These are phyloP conservation scores for Cottus gobio DNA, from an alignment of 2,113 vertebrate species.

Conservation along the genomic window DNA sequence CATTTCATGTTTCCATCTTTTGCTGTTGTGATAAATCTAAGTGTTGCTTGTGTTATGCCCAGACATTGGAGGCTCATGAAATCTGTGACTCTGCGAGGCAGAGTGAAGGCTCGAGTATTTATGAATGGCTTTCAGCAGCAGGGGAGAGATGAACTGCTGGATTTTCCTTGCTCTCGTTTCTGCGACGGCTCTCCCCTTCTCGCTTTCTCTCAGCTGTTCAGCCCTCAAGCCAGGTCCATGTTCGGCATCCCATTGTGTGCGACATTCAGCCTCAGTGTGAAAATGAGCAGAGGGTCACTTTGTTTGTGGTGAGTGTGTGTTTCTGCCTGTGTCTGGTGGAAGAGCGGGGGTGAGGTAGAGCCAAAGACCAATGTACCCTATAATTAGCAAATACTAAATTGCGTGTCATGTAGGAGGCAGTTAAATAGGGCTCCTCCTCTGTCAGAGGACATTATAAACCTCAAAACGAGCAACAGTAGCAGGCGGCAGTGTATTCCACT, in stretches of 20 bases:
- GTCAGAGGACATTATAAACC: conserved; percentile 68
- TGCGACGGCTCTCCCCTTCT: conserved; percentile 10
- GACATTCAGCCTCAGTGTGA: conserved; percentile 61
- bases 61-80: conserved; percentile 42
- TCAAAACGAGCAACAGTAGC: conserved; percentile 43
- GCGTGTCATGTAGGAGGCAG: conserved; percentile 70
- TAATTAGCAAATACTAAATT: conserved; percentile 84
- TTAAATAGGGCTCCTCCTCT: conserved; percentile 65
- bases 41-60: conserved; percentile 26
- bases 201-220: conserved; percentile 11
- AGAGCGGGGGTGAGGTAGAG: conserved; percentile 36
- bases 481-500: conserved; percentile 6
- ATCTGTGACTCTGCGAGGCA: conserved; percentile 42
- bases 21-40: conserved; percentile 48
- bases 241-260: conserved; percentile 28
- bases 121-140: conserved; percentile 71
- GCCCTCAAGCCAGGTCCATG: conserved; percentile 19
- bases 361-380: conserved; percentile 67
- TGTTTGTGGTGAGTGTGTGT: conserved; percentile 61
- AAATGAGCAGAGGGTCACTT: conserved; percentile 70
- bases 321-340: conserved; percentile 36
- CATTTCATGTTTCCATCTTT: conserved; percentile 48
- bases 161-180: conserved; percentile 52
- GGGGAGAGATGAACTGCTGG: conserved; percentile 63
- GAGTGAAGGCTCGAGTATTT: conserved; percentile 59